These are phyloP conservation scores for Stegana nigrithorax DNA, from an alignment of 2,888 invertebrate genomes.

Conservation along the genomic window DNA sequence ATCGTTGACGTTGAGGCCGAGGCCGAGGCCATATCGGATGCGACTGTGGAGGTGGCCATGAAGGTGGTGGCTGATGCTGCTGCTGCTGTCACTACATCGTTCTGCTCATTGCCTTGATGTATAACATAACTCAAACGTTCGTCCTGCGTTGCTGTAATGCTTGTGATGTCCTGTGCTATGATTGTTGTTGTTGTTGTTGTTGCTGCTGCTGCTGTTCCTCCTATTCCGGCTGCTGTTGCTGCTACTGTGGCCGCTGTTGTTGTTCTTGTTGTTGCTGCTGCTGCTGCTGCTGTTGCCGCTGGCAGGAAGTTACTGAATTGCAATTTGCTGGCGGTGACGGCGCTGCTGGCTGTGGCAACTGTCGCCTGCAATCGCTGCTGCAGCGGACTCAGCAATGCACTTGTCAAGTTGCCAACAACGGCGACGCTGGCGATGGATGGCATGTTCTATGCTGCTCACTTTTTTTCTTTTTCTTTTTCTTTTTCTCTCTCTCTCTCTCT, in stretches of 20 bases:
- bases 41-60: no score
- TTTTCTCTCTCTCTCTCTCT: slow-evolving; percentile 2
- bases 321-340: slow-evolving; percentile 23
- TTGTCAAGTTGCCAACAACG: slow-evolving; percentile 24
- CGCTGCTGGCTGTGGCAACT: slow-evolving; percentile 18
- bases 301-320: slow-evolving; percentile 45
- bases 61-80: slow-evolving; percentile 21
- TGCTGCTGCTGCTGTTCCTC: no score
- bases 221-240: no score
- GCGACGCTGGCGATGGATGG: slow-evolving; percentile 49
- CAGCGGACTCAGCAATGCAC: slow-evolving; percentile 5
- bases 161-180: slow-evolving; percentile 25
- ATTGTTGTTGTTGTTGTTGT: no score
- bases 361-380: slow-evolving; percentile 26
- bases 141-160: slow-evolving; percentile 42
- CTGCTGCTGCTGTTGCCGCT: slow-evolving; percentile 30
- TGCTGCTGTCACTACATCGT: slow-evolving; percentile 22
- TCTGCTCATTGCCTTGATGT: slow-evolving; percentile 43
- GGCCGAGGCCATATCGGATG: no score
- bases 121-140: slow-evolving; percentile 53
- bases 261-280: no score
- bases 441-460: slow-evolving; percentile 40
- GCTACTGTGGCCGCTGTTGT: slow-evolving; percentile 33
- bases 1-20: no score
- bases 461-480: slow-evolving; percentile 5